phyloP scores from a whole-genome alignment of 2,888 invertebrate genomes.

The Paralinhomoeus sp. region DNA sequence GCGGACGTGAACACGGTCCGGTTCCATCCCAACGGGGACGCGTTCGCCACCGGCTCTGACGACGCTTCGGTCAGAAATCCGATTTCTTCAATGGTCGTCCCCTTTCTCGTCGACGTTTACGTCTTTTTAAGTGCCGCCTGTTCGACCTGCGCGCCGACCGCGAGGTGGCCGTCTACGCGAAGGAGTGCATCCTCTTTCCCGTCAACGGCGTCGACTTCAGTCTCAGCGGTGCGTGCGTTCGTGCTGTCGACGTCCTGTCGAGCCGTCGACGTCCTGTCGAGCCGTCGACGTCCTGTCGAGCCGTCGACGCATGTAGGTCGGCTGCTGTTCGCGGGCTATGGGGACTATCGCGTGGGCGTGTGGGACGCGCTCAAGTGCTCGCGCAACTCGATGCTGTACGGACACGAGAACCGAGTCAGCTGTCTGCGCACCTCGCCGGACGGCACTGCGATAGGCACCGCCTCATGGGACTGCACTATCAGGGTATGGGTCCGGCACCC shows the following conservation, averaged over 20 bases:
- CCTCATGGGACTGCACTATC: conserved; percentile 83
- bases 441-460: conserved; percentile 85
- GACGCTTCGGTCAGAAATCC: conserved; percentile 51
- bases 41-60: conserved; percentile 92
- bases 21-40: conserved; percentile 96
- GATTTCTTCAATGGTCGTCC: background rate
- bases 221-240: conserved; percentile 44
- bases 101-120: background rate
- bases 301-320: conserved; percentile 41
- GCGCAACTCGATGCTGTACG: conserved; percentile 30
- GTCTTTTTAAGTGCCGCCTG: conserved; percentile 49
- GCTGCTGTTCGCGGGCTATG: conserved; percentile 86
- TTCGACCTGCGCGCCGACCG: conserved; percentile 93
- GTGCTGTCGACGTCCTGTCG: too few relatives aligned
- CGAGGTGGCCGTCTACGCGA: conserved; percentile 79
- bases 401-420: conserved; percentile 22
- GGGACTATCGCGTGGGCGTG: conserved; percentile 90
- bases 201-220: conserved; percentile 94
- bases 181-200: conserved; percentile 90
- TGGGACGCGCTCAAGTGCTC: conserved; percentile 92
- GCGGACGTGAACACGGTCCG: conserved; percentile 92
- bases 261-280: too few relatives aligned
- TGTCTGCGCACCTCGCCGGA: conserved; percentile 55
- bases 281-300: too few relatives aligned
- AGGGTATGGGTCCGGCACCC: conserved; percentile 40